Conservation (phyloP, 2,113 vertebrate genomes). For the Capreolus pygargus region DNA sequence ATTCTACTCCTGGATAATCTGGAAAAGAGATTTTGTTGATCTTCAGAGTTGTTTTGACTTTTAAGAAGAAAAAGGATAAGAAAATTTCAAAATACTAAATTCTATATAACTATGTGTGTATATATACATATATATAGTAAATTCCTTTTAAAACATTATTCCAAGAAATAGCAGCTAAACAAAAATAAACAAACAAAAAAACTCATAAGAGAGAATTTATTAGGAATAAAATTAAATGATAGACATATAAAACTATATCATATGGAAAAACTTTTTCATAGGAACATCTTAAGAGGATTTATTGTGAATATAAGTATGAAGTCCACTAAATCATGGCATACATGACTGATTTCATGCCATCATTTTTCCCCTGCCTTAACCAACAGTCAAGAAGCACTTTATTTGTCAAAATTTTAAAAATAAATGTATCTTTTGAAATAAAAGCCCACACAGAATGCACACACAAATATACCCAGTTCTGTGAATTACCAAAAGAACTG, state of each 20-base stretch:
- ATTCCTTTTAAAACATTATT: constrained; percentile 34
- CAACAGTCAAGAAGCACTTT: constrained; percentile 34
- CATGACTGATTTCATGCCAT: background rate
- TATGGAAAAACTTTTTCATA: background rate
- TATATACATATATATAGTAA: background rate
- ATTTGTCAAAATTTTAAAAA: constrained; percentile 53
- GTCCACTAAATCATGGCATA: background rate
- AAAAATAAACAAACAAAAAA: background rate
- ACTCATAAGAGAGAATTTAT: constrained; percentile 10
- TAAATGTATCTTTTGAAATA: constrained; percentile 53
- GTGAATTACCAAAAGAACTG: constrained; percentile 40
- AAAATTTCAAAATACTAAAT: constrained; percentile 51
- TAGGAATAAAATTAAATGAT: background rate
- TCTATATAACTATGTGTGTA: background rate
- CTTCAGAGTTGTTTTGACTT: constrained; percentile 26
- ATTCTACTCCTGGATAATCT: constrained; percentile 71
- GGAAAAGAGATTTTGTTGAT: constrained; percentile 42
- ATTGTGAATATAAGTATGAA: background rate
- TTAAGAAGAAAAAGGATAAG: background rate
- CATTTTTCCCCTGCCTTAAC: background rate
- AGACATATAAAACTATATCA: background rate
- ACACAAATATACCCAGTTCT: constrained; percentile 47
- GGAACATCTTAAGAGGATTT: background rate
- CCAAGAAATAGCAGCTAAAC: background rate
- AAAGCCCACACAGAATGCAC: constrained; percentile 35